A percentile compares a stretch with the other conserved stretches of the same genome.
phyloP scores from a whole-genome alignment of 2,888 invertebrate species.

The Coremacera marginata region DNA sequence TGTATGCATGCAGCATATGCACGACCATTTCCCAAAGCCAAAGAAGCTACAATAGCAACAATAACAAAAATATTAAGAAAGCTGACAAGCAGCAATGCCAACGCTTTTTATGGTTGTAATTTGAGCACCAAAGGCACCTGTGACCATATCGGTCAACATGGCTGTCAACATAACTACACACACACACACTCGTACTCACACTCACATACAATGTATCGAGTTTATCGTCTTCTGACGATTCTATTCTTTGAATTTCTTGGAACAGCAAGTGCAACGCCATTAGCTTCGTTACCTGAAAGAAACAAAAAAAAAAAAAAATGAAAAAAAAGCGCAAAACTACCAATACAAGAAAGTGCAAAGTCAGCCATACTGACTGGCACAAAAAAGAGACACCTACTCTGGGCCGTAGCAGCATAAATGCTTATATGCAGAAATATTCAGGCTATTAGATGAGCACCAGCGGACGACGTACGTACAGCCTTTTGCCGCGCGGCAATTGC shows the following conservation, averaged over 20 bases:
- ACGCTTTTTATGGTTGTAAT: conserved; percentile 29
- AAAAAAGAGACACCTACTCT: not conserved
- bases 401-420: not conserved
- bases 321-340: not conserved
- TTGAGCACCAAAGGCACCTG: conserved; percentile 34
- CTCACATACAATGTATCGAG: not conserved
- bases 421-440: not conserved
- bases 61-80: not conserved
- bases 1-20: not conserved
- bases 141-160: conserved; percentile 26
- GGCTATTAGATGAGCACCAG: conserved; percentile 13
- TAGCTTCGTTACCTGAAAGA: not conserved
- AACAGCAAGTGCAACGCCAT: conserved; percentile 33
- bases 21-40: not conserved
- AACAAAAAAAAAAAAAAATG: not conserved
- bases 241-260: conserved; percentile 46
- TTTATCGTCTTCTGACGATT: conserved; percentile 35
- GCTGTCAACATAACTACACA: conserved; percentile 12
- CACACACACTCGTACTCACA: not conserved
- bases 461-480: not conserved
- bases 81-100: not conserved
- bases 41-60: not conserved
- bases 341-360: conserved; percentile 3
- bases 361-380: conserved; percentile 11
- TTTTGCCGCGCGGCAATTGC: conserved; percentile 2